Base-by-base conservation (phyloP, 1,140 invertebrate species). In the Drosophila aff. region DNA sequence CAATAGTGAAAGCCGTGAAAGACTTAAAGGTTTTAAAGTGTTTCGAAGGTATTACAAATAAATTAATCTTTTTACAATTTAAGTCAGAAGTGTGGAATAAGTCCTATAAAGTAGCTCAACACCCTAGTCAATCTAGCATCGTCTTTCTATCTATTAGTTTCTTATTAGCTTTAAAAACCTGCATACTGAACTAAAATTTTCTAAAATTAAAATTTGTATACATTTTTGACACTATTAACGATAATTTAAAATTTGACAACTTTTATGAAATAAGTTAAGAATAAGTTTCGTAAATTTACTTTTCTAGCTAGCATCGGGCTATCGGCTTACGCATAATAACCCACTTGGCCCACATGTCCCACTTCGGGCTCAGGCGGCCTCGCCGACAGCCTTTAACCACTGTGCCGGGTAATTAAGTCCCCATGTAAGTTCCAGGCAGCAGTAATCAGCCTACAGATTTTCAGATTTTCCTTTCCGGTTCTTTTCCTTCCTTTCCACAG, bases 271-370 rank as follows among this genome's bases (percentile, higher is more conserved):
- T 23, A 23, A 23, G 23, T 23, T 23, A 23, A 23, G 23, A 23
- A 23, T 23, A 23, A 3, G 23, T 23, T 23, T 23, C 3, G 3
- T 23, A 23, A 3, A 23, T 23, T 23, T 23, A 3, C 23, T 23
- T 23, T 23, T 23, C 23, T 3, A 23, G 0, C 23, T 11, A 4
- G n/a, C 41, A 43, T 43, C 5, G 5, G 23, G 46, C 9, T 49
- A 82, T 79, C 71, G 41, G 71, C 59, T 81, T 76, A 65, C 69
- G 75, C 49, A 75, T 64, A 75, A 68, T 68, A 62, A 33, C 43
- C 81, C 49, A 49, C 63, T 76, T 33, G 31, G 31, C 31, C 31
- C 31, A 68, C 49, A 9, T 33, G 31, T 1, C 31, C 31, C 10
- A 64, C 49, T 41, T 41, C n/a, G 16, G 23, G 28, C 36, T 7